Evolutionary conservation across 2,888 invertebrate genomes (phyloP).

Genomic region (Epinotia nisella): DNA sequence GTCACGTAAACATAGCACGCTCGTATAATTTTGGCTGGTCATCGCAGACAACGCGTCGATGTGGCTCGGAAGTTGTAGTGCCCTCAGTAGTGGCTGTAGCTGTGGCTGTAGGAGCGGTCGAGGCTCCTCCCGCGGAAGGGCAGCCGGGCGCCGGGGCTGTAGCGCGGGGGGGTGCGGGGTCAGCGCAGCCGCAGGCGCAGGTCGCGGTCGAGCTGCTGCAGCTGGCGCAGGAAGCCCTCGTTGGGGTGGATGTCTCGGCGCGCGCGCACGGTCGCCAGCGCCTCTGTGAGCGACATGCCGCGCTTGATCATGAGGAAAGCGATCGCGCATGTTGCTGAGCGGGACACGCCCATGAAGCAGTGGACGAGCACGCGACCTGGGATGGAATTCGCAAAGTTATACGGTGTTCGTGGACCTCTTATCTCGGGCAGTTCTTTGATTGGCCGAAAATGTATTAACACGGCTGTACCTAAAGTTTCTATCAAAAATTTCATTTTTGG

Average conservation of each 20-base stretch:
- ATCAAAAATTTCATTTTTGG: too few relatives aligned
- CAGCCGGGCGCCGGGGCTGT: constrained; percentile 59
- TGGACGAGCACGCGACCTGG: constrained; percentile 92
- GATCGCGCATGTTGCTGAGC: constrained; percentile 91
- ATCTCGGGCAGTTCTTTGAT: too few relatives aligned
- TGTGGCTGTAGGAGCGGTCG: constrained; percentile 68
- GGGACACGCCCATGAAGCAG: constrained; percentile 92
- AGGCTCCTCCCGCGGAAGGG: constrained; percentile 68
- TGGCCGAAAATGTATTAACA: too few relatives aligned
- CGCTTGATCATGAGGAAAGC: constrained; percentile 93
- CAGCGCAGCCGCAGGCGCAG: constrained; percentile 82
- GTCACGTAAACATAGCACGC: neutral
- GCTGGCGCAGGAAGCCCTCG: constrained; percentile 91
- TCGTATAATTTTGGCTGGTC: neutral
- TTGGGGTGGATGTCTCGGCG: constrained; percentile 91
- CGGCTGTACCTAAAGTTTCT: too few relatives aligned
- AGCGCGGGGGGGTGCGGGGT: constrained; percentile 64
- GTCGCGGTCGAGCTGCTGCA: constrained; percentile 88
- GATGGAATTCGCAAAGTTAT: neutral
- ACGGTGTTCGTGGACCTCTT: neutral
- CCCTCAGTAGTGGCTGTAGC: constrained; percentile 57
- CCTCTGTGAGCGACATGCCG: constrained; percentile 89
- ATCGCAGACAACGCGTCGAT: neutral
- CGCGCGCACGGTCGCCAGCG: constrained; percentile 88
- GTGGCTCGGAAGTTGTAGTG: neutral